Base-by-base conservation (phyloP, 2,113 vertebrate species). In the Calyptomena viridis region DNA sequence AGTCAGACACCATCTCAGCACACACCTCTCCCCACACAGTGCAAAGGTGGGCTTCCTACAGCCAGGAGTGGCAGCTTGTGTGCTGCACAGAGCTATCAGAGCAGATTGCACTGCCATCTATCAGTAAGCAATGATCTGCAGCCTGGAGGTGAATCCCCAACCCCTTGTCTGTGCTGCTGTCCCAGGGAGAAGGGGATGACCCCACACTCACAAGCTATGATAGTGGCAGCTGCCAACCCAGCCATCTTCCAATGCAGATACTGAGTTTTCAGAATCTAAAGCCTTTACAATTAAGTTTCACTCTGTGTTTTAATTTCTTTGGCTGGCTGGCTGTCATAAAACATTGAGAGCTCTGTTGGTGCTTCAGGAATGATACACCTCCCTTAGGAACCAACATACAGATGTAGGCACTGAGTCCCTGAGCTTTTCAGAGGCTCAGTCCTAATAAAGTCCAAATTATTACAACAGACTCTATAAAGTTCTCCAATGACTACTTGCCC, bases 181-280 rank as follows among this genome's bases (percentile, higher is more conserved):
- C 44, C 39, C 47, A 64, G 49, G 30, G 56, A 87, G 35, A 56
- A 87, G 46, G 24, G 20, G 27, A 52, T 3, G 1, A 62, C 18
- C 53, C 44, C 62, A 47, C 1, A 2, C 12, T 28, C 64, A 69
- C 33, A 62, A 0, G 0, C 25, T 44, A 39, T 0, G 1, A 67
- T 10, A 68, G 53, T 1, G 1, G 8, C 56, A 71, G 56, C 66
- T 50, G 39, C 74, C 47, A 84, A 23, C 8, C 18, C 68, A 84
- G 77, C 21, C 37, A 44, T 30, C 62, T 60, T 72, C 46, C 40
- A 59, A 24, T 18, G 37, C 30, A 83, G 30, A 47, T 7, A 74
- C 3, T 0, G 2, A 72, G 33, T 42, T 66, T 84, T 66, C 37
- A 84, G 74, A 91, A 89, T 25, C 42, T 71, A 78, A 93, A 87